These are phyloP conservation scores for Ectobius pallidus DNA, from an alignment of 2,888 invertebrate species.

Conservation along the genomic window DNA sequence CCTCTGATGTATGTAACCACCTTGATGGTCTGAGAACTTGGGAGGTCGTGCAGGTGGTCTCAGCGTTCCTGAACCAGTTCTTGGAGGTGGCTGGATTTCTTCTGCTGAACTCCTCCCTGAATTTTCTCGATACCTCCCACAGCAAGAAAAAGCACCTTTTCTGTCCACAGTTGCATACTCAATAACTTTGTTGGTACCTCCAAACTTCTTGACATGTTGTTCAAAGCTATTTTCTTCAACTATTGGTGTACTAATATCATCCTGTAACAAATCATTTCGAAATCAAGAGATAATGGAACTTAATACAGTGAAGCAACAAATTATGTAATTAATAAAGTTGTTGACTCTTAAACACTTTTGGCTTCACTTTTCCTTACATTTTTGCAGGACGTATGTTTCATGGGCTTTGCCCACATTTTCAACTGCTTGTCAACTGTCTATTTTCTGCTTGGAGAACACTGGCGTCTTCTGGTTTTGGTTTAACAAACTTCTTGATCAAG, in stretches of 20 bases:
- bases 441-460: too few species aligned
- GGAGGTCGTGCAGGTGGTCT: conserved; percentile 73
- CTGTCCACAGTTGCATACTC: conserved; percentile 76
- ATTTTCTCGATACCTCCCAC: conserved; percentile 54
- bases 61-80: conserved; percentile 60
- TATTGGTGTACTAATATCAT: background rate
- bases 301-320: too few species aligned
- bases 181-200: conserved; percentile 54
- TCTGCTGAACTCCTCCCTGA: conserved; percentile 54
- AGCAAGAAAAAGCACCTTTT: conserved; percentile 73
- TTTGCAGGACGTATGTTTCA: too few species aligned
- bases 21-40: conserved; percentile 52
- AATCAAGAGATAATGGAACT: too few species aligned
- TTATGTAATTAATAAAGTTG: too few species aligned
- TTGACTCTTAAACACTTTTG: too few species aligned
- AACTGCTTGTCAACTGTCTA: too few species aligned
- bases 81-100: conserved; percentile 66
- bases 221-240: background rate
- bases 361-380: too few species aligned
- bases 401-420: too few species aligned
- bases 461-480: too few species aligned
- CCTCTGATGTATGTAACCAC: conserved; percentile 54
- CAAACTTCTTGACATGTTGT: background rate
- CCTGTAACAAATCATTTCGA: background rate
- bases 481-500: too few species aligned